A percentile compares a stretch with the other conserved stretches of the same genome.
These are phyloP conservation scores for Amphipyra berbera DNA, from an alignment of 2,888 invertebrate genomes.

Conservation along the genomic window DNA sequence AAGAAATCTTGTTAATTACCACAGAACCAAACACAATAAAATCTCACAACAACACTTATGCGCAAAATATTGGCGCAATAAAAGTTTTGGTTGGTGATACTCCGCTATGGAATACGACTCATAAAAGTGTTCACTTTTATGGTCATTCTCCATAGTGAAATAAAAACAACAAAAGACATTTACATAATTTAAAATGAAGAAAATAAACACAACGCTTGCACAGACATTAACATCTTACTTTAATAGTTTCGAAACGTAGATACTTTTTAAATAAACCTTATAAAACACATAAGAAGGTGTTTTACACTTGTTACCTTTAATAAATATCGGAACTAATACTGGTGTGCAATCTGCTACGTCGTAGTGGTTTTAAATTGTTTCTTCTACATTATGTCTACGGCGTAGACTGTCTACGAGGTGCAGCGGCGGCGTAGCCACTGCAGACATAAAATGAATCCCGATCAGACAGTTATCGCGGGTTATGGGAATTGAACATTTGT, in stretches of 20 bases:
- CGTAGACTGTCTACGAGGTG: slow-evolving; percentile 36
- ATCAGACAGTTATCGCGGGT: slow-evolving; percentile 30
- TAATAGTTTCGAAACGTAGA: no score
- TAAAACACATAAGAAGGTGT: no score
- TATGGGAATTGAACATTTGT: slow-evolving; percentile 30
- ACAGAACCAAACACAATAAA: no score
- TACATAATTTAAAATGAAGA: no score
- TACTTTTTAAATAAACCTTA: no score
- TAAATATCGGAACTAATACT: slow-evolving; percentile 1
- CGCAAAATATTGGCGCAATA: slow-evolving; percentile 10
- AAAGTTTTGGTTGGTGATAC: slow-evolving; percentile 7
- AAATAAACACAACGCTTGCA: no score
- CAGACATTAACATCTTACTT: no score
- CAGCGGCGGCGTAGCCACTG: slow-evolving; percentile 3
- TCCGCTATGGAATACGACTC: background rate
- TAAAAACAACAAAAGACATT: background rate
- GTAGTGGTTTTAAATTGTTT: slow-evolving; percentile 20
- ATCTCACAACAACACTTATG: background rate
- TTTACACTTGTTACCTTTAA: background rate
- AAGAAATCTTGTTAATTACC: no score
- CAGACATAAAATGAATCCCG: slow-evolving; percentile 48
- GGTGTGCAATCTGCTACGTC: slow-evolving; percentile 5
- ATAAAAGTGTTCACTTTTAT: slow-evolving; percentile 3
- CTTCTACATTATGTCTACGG: slow-evolving; percentile 28
- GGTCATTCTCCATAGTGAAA: background rate